A percentile compares a stretch with the other conserved stretches of the same genome.
phyloP scores from a whole-genome alignment of 2,888 invertebrate species.

The Frankliniella fusca region DNA sequence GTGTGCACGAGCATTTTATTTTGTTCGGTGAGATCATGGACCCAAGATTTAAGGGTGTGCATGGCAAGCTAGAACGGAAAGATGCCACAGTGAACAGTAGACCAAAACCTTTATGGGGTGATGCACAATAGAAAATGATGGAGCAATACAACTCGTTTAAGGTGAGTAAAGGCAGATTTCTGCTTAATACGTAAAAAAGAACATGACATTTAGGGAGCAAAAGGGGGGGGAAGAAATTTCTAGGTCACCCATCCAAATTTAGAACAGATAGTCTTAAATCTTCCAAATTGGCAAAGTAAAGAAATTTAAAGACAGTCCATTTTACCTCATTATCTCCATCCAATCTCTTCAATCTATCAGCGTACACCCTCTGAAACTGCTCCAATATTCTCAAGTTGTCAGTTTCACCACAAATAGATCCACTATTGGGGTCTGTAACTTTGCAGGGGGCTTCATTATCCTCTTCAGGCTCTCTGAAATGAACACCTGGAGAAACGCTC shows the following conservation, averaged over 20 bases:
- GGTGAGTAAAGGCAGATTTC: neutral
- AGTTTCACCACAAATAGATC: conserved; percentile 30
- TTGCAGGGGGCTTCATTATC: neutral
- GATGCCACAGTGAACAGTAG: no score
- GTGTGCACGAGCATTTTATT: conserved; percentile 62
- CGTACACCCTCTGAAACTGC: conserved; percentile 29
- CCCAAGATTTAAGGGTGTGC: conserved; percentile 49
- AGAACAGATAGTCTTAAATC: neutral
- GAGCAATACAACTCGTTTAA: neutral
- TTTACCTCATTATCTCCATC: conserved; percentile 24
- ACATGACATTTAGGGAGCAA: no score
- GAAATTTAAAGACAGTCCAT: neutral
- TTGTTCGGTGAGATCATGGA: conserved; percentile 62
- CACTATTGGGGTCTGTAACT: neutral
- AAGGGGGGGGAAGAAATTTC: neutral
- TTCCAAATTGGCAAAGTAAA: neutral
- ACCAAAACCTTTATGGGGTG: neutral
- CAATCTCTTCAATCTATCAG: conserved; percentile 30
- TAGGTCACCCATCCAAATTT: conserved; percentile 22
- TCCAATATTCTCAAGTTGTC: conserved; percentile 25
- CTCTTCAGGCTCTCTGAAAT: neutral
- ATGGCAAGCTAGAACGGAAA: neutral
- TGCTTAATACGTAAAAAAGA: neutral
- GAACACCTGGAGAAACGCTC: neutral
- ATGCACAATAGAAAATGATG: neutral